Percentiles rank a stretch among this genome's conserved stretches.
Conservation (phyloP, 2,888 invertebrate genomes). For the Noctuana brunneofusca region DNA sequence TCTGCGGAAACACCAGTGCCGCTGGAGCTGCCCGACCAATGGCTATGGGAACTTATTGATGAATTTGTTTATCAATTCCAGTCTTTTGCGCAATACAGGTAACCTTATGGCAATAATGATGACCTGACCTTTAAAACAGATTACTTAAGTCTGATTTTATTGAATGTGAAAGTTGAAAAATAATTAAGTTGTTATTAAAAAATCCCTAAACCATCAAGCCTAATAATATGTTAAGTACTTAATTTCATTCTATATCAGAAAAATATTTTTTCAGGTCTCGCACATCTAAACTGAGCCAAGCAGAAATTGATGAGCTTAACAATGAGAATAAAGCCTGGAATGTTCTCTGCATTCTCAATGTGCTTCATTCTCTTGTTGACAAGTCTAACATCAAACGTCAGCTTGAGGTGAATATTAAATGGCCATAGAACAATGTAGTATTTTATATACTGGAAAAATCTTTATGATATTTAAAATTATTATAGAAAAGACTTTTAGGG, state of each 20-base stretch:
- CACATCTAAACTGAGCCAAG: constrained; percentile 88
- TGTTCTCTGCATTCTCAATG: constrained; percentile 98
- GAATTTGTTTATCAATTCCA: constrained; percentile 99
- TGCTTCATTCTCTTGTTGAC: constrained; percentile 97
- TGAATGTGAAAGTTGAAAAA: not conserved
- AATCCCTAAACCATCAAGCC: too few species aligned
- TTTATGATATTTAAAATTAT: too few species aligned
- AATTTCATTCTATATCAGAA: too few species aligned
- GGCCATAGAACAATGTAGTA: not conserved
- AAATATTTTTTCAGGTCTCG: constrained; percentile 69
- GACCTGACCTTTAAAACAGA: too few species aligned
- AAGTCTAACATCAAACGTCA: constrained; percentile 99
- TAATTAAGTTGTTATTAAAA: not conserved
- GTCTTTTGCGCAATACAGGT: constrained; percentile 93
- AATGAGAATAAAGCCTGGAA: constrained; percentile 97
- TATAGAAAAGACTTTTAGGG: too few species aligned
- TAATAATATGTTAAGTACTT: too few species aligned
- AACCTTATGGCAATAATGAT: constrained; percentile 40
- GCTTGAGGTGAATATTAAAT: constrained; percentile 86
- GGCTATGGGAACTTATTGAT: constrained; percentile 99
- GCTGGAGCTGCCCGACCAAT: constrained; percentile 97
- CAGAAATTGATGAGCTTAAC: constrained; percentile 90
- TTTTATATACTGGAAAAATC: not conserved
- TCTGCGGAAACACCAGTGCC: constrained; percentile 94
- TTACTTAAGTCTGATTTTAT: not conserved